These are phyloP conservation scores for Rosalia funebris DNA, from an alignment of 2,888 invertebrate genomes.

Conservation along the genomic window DNA sequence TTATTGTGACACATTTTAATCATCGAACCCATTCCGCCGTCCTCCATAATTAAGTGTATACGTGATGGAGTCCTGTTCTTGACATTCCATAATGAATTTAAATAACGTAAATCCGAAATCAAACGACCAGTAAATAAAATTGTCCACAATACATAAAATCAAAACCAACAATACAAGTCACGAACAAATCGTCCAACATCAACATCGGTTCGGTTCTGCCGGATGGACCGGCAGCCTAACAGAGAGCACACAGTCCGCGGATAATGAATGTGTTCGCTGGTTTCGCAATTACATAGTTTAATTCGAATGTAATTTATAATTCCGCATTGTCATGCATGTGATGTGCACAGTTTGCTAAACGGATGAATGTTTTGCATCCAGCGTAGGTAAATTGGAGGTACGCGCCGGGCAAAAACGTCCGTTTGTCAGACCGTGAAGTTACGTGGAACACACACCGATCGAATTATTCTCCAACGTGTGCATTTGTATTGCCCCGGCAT, in stretches of 20 bases:
- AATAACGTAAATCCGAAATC: constrained; percentile 35
- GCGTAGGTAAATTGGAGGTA: constrained; percentile 56
- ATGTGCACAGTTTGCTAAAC: constrained; percentile 63
- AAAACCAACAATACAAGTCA: constrained; percentile 48
- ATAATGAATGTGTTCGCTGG: constrained; percentile 64
- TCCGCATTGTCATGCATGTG: constrained; percentile 65
- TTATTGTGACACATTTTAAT: too few relatives aligned
- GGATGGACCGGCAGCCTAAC: constrained; percentile 45
- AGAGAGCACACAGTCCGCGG: constrained; percentile 43
- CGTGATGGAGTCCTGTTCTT: constrained; percentile 14
- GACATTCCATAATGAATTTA: constrained; percentile 20
- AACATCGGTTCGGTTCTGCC: constrained; percentile 44
- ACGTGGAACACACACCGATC: constrained; percentile 37
- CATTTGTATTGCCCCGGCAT: constrained; percentile 16
- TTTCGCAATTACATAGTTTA: constrained; percentile 66
- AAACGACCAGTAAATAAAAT: constrained; percentile 42
- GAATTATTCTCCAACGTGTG: constrained; percentile 18
- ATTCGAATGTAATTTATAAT: constrained; percentile 66
- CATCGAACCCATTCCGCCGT: background rate
- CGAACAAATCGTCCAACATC: constrained; percentile 54
- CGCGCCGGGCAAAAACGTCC: constrained; percentile 43
- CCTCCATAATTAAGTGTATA: constrained; percentile 17
- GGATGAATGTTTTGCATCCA: constrained; percentile 58
- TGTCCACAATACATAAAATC: constrained; percentile 43
- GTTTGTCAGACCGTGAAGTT: constrained; percentile 49